These are phyloP conservation scores for Cryptocephalus primarius DNA, from an alignment of 2,888 invertebrate species.

Conservation along the genomic window DNA sequence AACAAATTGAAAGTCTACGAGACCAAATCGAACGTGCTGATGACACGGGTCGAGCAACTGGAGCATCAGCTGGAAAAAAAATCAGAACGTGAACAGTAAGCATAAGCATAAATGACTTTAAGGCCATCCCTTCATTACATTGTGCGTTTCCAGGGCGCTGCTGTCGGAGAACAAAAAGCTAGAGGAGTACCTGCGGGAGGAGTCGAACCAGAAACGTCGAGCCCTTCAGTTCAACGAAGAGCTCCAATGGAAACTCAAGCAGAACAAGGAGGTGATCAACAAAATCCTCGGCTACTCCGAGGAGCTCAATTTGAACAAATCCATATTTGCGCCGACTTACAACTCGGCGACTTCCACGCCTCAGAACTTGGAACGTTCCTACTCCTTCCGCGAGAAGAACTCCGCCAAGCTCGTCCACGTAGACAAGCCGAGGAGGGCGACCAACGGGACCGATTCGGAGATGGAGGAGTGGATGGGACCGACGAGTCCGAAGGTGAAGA, in stretches of 20 bases:
- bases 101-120: slow-evolving; percentile 3
- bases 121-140: background rate
- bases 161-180: slow-evolving; percentile 61
- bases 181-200: slow-evolving; percentile 61
- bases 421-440: slow-evolving; percentile 23
- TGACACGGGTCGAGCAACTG: slow-evolving; percentile 79
- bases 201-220: slow-evolving; percentile 66
- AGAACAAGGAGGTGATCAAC: slow-evolving; percentile 62
- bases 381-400: slow-evolving; percentile 27
- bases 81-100: slow-evolving; percentile 62
- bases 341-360: slow-evolving; percentile 25
- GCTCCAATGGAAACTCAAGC: slow-evolving; percentile 74
- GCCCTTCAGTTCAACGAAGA: slow-evolving; percentile 79
- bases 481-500: slow-evolving; percentile 57
- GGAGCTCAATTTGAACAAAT: slow-evolving; percentile 21
- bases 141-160: slow-evolving; percentile 43
- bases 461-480: slow-evolving; percentile 18
- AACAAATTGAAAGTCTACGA: slow-evolving; percentile 62
- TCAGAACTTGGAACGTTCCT: slow-evolving; percentile 24
- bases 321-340: slow-evolving; percentile 27
- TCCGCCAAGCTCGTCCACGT: slow-evolving; percentile 4
- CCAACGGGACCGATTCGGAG: too few species aligned
- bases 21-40: slow-evolving; percentile 63
- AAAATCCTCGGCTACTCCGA: slow-evolving; percentile 33
- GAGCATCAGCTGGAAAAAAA: slow-evolving; percentile 61